Percentiles rank a stretch among this genome's conserved stretches.
Conservation (phyloP, 2,113 vertebrate genomes). For the Phylloscopus trochiloides region DNA sequence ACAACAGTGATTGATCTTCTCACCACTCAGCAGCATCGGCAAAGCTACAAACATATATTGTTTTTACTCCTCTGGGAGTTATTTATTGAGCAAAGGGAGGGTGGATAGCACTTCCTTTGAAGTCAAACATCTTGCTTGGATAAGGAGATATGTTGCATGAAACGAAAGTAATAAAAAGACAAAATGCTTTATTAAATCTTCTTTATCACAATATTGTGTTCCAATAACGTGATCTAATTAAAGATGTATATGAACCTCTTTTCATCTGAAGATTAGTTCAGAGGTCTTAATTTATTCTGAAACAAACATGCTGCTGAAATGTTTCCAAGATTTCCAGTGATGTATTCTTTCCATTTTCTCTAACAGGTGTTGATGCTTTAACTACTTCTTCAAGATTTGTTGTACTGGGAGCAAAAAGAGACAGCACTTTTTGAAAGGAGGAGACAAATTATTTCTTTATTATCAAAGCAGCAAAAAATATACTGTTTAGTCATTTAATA, state of each 20-base stretch:
- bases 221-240: slow-evolving; percentile 78
- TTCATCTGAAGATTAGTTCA: slow-evolving; percentile 76
- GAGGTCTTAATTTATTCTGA: slow-evolving; percentile 68
- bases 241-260: slow-evolving; percentile 70
- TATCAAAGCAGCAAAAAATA: neutral
- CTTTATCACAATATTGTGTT: slow-evolving; percentile 77
- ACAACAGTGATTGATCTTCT: slow-evolving; percentile 67
- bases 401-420: neutral
- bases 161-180: slow-evolving; percentile 79
- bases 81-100: slow-evolving; percentile 76
- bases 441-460: neutral
- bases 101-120: slow-evolving; percentile 75
- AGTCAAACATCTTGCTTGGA: slow-evolving; percentile 78
- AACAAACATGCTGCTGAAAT: slow-evolving; percentile 54
- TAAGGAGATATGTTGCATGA: slow-evolving; percentile 73
- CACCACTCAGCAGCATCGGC: slow-evolving; percentile 38
- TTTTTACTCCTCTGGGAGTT: slow-evolving; percentile 64
- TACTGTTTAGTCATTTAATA: neutral
- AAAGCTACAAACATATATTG: slow-evolving; percentile 65
- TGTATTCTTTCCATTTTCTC: slow-evolving; percentile 58
- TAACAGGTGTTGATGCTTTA: slow-evolving; percentile 52
- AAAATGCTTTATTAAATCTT: slow-evolving; percentile 82
- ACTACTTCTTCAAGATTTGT: slow-evolving; percentile 23
- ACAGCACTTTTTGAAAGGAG: neutral
- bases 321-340: slow-evolving; percentile 60